Evolutionary conservation across 2,888 invertebrate genomes (phyloP).

Genomic region (Rhingia rostrata): DNA sequence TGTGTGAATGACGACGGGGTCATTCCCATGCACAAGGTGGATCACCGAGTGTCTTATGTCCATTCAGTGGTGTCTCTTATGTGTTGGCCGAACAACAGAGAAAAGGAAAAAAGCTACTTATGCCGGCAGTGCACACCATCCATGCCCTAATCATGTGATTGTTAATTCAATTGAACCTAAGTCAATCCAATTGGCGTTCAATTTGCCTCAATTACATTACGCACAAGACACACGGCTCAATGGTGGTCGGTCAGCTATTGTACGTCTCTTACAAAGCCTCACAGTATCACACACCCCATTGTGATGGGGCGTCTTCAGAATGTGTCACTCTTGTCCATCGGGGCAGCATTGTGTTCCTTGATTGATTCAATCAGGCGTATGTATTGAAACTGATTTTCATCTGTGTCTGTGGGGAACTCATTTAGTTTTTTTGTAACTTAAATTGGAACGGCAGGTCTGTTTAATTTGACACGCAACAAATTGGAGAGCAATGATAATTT

Average conservation of each 20-base stretch:
- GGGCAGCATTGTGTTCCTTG: slow-evolving; percentile 26
- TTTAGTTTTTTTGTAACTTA: background rate
- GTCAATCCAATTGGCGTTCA: slow-evolving; percentile 70
- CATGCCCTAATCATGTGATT: slow-evolving; percentile 53
- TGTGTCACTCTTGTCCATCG: background rate
- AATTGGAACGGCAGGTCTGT: slow-evolving; percentile 5
- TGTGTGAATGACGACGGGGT: background rate
- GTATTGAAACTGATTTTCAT: slow-evolving; percentile 24
- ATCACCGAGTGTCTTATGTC: background rate
- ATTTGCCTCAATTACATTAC: slow-evolving; percentile 70
- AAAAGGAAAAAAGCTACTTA: slow-evolving; percentile 7
- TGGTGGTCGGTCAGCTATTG: background rate
- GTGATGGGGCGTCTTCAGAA: slow-evolving; percentile 2
- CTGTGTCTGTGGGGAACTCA: background rate
- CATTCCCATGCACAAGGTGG: slow-evolving; percentile 20
- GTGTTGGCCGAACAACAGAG: background rate
- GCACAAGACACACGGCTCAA: background rate
- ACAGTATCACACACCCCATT: slow-evolving; percentile 10
- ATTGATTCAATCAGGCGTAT: slow-evolving; percentile 56
- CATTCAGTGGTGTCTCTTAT: background rate
- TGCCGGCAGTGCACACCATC: slow-evolving; percentile 10
- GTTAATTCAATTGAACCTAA: slow-evolving; percentile 72
- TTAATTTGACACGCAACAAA: slow-evolving; percentile 31
- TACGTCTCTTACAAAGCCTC: background rate
- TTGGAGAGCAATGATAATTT: slow-evolving; percentile 44